A percentile compares a stretch with the other conserved stretches of the same genome.
phyloP scores from a whole-genome alignment of 2,113 vertebrate genomes.

The Zootoca vivipara region DNA sequence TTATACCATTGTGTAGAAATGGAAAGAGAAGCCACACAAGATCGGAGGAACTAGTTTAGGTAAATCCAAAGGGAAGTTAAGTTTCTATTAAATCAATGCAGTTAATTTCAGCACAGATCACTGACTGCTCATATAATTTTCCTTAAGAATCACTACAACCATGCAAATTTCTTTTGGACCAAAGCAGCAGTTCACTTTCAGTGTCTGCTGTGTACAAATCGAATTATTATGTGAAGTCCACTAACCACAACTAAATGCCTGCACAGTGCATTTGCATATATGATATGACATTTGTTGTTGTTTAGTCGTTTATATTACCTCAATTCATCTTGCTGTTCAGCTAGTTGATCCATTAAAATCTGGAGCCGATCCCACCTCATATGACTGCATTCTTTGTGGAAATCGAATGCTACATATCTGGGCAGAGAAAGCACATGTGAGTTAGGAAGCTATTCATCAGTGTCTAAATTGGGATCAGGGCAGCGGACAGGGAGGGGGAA shows the following conservation, averaged over 20 bases:
- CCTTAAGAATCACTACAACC: not conserved
- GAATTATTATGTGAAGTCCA: slow-evolving; percentile 1
- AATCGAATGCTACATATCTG: slow-evolving; percentile 93
- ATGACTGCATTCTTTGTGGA: slow-evolving; percentile 94
- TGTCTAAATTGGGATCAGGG: not conserved
- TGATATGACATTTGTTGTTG: too few relatives aligned
- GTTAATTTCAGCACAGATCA: not conserved
- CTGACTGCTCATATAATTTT: not conserved
- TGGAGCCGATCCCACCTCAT: slow-evolving; percentile 96
- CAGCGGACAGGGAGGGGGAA: too few relatives aligned
- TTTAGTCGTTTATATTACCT: slow-evolving; percentile 75
- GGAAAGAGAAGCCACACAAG: not conserved
- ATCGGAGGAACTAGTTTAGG: not conserved
- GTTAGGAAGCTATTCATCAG: not conserved
- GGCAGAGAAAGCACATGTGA: slow-evolving; percentile 36
- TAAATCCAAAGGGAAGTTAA: not conserved
- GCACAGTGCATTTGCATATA: not conserved
- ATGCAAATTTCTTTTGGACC: not conserved
- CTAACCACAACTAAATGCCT: not conserved
- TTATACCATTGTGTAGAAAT: not conserved
- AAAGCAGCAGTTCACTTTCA: not conserved
- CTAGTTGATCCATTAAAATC: slow-evolving; percentile 86
- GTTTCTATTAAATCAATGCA: not conserved
- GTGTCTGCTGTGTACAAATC: not conserved
- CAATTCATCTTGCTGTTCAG: slow-evolving; percentile 90